Conservation (phyloP, 2,113 vertebrate species). For the Dipodomys stephensi region DNA sequence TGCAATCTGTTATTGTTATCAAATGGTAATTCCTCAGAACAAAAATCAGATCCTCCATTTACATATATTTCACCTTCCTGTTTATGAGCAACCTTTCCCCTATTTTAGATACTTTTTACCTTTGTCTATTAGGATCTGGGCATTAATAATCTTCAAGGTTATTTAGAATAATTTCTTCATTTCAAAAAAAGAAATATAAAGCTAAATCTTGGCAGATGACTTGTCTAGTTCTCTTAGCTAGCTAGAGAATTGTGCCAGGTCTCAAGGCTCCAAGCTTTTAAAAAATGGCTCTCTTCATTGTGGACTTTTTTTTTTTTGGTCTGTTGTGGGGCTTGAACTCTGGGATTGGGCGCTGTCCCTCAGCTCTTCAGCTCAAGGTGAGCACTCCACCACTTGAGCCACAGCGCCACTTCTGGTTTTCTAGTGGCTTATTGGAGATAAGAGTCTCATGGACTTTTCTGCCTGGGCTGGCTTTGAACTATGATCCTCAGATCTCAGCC, state of each 20-base stretch:
- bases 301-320: too few species aligned
- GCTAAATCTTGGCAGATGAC: not conserved
- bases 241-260: not conserved
- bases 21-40: not conserved
- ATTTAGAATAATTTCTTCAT: not conserved
- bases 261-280: not conserved
- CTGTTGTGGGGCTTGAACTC: too few species aligned
- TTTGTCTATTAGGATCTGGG: not conserved
- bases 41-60: not conserved
- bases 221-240: not conserved
- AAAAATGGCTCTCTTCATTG: too few species aligned
- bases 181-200: slow-evolving; percentile 29
- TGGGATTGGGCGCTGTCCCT: too few species aligned
- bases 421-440: too few species aligned
- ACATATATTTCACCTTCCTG: not conserved
- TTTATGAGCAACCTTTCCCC: not conserved
- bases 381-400: too few species aligned
- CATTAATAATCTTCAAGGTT: not conserved
- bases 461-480: too few species aligned
- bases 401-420: too few species aligned
- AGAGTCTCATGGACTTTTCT: too few species aligned
- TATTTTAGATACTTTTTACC: not conserved
- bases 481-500: too few species aligned
- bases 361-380: too few species aligned
- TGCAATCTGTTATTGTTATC: not conserved